Evolutionary conservation across 2,797 vertebrate genomes (phyloP).

Genomic region (Sebastes matsubarae): DNA sequence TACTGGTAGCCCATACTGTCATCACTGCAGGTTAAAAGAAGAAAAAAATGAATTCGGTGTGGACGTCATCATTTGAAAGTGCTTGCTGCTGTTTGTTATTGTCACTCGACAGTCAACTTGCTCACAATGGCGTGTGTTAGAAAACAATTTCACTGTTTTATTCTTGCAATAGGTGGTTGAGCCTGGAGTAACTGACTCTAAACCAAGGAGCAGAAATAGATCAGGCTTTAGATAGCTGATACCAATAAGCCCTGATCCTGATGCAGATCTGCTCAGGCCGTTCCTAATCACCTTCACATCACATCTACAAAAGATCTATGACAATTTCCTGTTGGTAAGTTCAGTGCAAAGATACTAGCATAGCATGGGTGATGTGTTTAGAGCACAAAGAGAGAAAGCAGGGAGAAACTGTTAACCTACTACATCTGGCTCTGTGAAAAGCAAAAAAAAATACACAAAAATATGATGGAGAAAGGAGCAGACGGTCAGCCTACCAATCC

Average conservation of each 20-base stretch:
- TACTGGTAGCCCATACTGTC: constrained; percentile 99
- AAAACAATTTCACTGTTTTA: neutral
- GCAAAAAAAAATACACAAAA: neutral
- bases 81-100: neutral
- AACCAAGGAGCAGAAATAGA: neutral
- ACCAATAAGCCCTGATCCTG: neutral
- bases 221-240: neutral
- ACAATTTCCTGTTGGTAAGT: neutral
- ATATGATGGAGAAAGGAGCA: neutral
- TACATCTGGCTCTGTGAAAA: neutral
- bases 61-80: neutral
- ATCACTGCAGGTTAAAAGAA: constrained; percentile 84
- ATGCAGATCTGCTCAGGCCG: neutral
- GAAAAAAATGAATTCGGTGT: neutral
- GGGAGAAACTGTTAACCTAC: too few relatives aligned
- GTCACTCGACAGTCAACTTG: neutral
- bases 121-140: neutral
- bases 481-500: constrained; percentile 86
- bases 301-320: neutral
- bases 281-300: neutral
- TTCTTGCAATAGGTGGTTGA: neutral
- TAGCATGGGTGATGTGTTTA: neutral
- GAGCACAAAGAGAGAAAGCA: neutral
- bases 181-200: neutral
- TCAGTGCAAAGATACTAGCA: neutral